Percentiles rank a stretch among this genome's conserved stretches.
These are phyloP conservation scores for Xiphydria camelus DNA, from an alignment of 2,888 invertebrate species.

Conservation along the genomic window DNA sequence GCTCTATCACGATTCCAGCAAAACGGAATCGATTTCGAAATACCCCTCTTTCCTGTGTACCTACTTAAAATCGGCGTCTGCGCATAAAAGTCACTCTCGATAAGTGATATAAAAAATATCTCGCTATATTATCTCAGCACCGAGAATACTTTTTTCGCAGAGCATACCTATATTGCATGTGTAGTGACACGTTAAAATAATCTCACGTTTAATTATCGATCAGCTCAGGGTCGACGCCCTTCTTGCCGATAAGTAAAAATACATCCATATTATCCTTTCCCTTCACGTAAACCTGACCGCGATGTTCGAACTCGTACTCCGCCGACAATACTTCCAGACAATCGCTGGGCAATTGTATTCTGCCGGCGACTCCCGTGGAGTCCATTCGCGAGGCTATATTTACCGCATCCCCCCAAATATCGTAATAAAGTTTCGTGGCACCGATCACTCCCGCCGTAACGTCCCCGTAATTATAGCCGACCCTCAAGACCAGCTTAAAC, in stretches of 20 bases:
- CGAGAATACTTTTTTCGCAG: too few relatives aligned
- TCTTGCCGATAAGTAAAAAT: slow-evolving; percentile 70
- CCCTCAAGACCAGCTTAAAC: slow-evolving; percentile 83
- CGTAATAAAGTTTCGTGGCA: slow-evolving; percentile 93
- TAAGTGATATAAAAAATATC: too few relatives aligned
- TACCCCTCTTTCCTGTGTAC: too few relatives aligned
- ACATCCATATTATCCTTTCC: slow-evolving; percentile 97
- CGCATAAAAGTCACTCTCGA: too few relatives aligned
- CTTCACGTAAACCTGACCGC: slow-evolving; percentile 94
- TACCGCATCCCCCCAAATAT: slow-evolving; percentile 98
- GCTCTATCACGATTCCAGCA: too few relatives aligned
- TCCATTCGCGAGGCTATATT: slow-evolving; percentile 98
- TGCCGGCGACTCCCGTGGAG: slow-evolving; percentile 86
- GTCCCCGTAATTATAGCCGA: slow-evolving; percentile 92
- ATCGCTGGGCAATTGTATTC: slow-evolving; percentile 81
- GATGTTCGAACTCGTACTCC: slow-evolving; percentile 84
- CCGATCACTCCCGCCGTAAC: slow-evolving; percentile 97
- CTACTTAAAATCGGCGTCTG: too few relatives aligned
- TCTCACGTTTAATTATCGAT: too few relatives aligned
- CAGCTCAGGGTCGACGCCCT: slow-evolving; percentile 18
- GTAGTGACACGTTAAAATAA: too few relatives aligned
- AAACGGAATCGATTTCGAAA: too few relatives aligned
- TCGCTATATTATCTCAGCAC: too few relatives aligned
- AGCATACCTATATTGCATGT: too few relatives aligned
- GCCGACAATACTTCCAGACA: slow-evolving; percentile 72